These are phyloP conservation scores for Pachydiplax longipennis DNA, from an alignment of 2,888 invertebrate species.

Conservation along the genomic window DNA sequence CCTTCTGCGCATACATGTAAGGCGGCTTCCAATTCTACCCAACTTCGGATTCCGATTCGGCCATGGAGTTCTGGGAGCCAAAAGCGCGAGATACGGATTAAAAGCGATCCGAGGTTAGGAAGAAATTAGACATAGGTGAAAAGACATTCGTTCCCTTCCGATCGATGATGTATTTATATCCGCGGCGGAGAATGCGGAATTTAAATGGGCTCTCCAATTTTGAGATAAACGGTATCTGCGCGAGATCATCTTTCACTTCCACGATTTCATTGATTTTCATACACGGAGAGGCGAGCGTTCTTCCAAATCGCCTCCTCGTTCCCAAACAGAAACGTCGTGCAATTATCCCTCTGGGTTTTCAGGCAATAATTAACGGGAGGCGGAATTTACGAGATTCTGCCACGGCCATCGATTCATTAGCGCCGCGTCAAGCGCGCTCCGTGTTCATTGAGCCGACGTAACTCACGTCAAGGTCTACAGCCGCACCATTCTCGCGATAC, in stretches of 20 bases:
- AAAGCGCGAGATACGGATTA: not conserved
- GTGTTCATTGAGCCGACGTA: constrained; percentile 11
- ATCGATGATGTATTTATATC: not conserved
- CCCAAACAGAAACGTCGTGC: not conserved
- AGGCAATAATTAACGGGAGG: constrained; percentile 15
- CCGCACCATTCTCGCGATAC: not conserved
- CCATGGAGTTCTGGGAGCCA: too few relatives aligned
- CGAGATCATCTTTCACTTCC: not conserved
- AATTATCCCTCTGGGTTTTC: constrained; percentile 6
- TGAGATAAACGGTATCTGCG: not conserved
- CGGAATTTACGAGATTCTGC: constrained; percentile 13
- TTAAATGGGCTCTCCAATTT: not conserved
- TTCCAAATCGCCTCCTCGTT: not conserved
- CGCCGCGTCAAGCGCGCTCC: not conserved
- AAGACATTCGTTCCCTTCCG: not conserved
- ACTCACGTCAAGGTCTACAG: constrained; percentile 23
- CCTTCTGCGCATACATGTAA: too few relatives aligned
- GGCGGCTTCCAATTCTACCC: too few relatives aligned
- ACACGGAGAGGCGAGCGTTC: not conserved
- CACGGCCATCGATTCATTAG: constrained; percentile 40
- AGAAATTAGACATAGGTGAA: not conserved
- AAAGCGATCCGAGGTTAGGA: not conserved
- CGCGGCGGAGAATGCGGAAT: not conserved
- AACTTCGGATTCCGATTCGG: too few relatives aligned
- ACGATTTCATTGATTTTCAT: not conserved